These are phyloP conservation scores for Plagiodera versicolora DNA, from an alignment of 2,888 invertebrate genomes.

Conservation along the genomic window DNA sequence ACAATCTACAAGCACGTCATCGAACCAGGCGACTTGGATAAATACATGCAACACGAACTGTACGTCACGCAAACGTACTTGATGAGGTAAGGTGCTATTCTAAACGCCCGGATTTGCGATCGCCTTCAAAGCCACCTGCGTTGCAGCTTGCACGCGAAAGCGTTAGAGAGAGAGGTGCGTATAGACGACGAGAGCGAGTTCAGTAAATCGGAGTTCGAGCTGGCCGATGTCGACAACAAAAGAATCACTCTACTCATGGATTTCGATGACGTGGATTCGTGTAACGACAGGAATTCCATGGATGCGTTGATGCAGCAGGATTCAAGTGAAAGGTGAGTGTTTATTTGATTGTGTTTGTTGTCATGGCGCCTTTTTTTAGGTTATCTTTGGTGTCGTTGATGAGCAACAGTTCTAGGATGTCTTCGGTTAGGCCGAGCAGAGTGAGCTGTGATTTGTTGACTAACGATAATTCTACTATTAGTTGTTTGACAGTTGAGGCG, in stretches of 20 bases:
- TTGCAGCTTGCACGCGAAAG: conserved; percentile 41
- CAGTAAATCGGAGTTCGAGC: conserved; percentile 41
- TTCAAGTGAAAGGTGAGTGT: conserved; percentile 26
- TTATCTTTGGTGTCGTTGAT: conserved; percentile 39
- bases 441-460: conserved; percentile 28
- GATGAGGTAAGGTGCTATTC: conserved; percentile 41
- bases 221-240: conserved; percentile 38
- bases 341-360: not conserved
- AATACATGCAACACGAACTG: conserved; percentile 47
- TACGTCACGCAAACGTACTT: conserved; percentile 50
- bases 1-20: conserved; percentile 40
- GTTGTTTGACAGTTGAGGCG: conserved; percentile 40
- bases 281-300: conserved; percentile 34
- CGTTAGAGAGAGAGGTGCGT: conserved; percentile 35
- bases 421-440: conserved; percentile 17
- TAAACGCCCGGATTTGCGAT: too few relatives aligned
- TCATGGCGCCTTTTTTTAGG: conserved; percentile 6
- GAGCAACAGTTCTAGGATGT: conserved; percentile 33
- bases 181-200: conserved; percentile 38
- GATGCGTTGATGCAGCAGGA: conserved; percentile 37
- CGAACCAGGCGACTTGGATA: conserved; percentile 31
- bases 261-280: conserved; percentile 42
- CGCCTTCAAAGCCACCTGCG: not conserved
- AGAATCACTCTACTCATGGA: conserved; percentile 44
- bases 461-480: conserved; percentile 33